These are phyloP conservation scores for Lysandra coridon DNA, from an alignment of 2,888 invertebrate species.

Conservation along the genomic window DNA sequence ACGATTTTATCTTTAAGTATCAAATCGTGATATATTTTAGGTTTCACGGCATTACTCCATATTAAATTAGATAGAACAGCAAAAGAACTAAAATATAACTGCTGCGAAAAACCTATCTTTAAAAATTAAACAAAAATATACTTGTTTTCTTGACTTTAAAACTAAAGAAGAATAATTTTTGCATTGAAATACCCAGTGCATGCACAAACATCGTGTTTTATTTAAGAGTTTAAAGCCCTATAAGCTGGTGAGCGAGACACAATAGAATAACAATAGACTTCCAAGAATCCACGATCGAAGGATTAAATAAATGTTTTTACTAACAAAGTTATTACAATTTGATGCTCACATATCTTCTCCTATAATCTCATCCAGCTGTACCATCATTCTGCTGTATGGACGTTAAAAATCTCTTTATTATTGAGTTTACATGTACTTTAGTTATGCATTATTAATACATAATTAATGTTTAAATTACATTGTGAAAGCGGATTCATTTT, in stretches of 20 bases:
- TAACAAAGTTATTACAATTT: conserved; percentile 1
- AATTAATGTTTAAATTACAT: background rate
- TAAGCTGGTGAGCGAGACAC: too few species aligned
- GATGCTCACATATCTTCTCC: background rate
- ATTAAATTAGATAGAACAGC: background rate
- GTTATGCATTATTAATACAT: background rate
- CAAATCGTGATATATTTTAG: conserved; percentile 4
- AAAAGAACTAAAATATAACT: too few species aligned
- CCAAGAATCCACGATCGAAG: too few species aligned
- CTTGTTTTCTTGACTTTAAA: background rate
- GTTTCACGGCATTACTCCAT: background rate
- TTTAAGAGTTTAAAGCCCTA: background rate
- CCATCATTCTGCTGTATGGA: background rate
- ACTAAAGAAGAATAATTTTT: background rate
- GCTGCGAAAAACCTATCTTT: too few species aligned
- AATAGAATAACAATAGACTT: too few species aligned
- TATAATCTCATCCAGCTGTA: background rate
- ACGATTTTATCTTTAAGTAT: background rate
- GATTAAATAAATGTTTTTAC: background rate
- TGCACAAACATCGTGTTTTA: background rate
- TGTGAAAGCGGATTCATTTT: conserved; percentile 6
- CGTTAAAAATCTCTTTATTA: background rate
- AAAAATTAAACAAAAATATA: too few species aligned
- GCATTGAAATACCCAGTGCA: background rate
- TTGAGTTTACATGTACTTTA: background rate